Evolutionary conservation across 2,888 invertebrate species (phyloP).

Genomic region (Esperia sulphurella): DNA sequence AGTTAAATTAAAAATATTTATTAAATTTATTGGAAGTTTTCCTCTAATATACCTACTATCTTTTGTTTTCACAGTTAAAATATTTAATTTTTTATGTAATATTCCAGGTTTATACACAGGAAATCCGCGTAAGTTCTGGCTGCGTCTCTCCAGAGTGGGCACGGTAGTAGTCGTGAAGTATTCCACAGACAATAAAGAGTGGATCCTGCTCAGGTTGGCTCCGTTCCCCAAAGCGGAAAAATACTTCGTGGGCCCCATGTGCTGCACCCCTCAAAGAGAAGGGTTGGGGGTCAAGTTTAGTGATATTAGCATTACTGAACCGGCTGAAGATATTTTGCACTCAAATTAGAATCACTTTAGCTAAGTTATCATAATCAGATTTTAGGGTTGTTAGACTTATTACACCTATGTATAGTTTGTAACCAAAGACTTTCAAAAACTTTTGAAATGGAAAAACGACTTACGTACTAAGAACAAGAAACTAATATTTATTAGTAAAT

Average conservation of each 20-base stretch:
- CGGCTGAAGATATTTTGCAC: conserved; percentile 52
- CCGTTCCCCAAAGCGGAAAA: conserved; percentile 32
- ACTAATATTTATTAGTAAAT: too few relatives aligned
- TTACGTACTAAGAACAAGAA: too few relatives aligned
- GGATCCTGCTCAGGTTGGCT: conserved; percentile 49
- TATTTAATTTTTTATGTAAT: neutral
- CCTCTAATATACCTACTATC: too few relatives aligned
- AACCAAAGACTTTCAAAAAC: too few relatives aligned
- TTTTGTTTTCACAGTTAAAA: too few relatives aligned
- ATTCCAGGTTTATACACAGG: conserved; percentile 53
- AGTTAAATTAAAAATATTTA: too few relatives aligned
- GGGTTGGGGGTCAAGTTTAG: conserved; percentile 49
- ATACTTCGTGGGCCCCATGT: conserved; percentile 49
- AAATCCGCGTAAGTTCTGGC: conserved; percentile 52
- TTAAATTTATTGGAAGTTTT: too few relatives aligned
- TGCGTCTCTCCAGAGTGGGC: conserved; percentile 44
- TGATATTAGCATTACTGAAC: conserved; percentile 32
- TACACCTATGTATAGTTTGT: too few relatives aligned
- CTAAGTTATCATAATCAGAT: too few relatives aligned
- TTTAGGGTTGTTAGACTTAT: too few relatives aligned
- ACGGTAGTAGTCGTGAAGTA: conserved; percentile 55
- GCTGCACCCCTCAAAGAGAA: conserved; percentile 49
- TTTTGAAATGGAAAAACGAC: too few relatives aligned
- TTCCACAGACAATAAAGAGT: conserved; percentile 43
- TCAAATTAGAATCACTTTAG: conserved; percentile 31